These are phyloP conservation scores for Scaptomyza graminum DNA, from an alignment of 1,140 invertebrate genomes.

Conservation along the genomic window DNA sequence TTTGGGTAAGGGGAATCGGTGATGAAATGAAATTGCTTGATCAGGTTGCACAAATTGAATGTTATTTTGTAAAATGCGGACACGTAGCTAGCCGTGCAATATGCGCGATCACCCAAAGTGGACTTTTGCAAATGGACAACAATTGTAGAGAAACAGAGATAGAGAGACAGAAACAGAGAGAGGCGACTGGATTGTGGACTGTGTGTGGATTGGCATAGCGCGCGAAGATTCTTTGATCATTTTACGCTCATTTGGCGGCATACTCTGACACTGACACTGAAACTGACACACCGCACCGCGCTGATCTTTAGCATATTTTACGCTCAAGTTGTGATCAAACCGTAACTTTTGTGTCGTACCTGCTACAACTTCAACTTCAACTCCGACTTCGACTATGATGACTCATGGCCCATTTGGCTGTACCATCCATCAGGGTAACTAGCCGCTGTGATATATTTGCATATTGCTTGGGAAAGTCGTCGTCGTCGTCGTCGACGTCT, in stretches of 20 bases:
- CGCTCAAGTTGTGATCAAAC: constrained; percentile 81
- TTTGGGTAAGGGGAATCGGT: constrained; percentile 2
- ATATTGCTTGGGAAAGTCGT: constrained; percentile 76
- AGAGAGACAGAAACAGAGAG: not conserved
- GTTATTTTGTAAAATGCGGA: constrained; percentile 80
- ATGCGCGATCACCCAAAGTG: constrained; percentile 40
- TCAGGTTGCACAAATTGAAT: constrained; percentile 83
- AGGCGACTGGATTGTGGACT: constrained; percentile 1
- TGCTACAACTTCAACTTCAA: constrained; percentile 38
- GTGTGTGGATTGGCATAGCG: constrained; percentile 57
- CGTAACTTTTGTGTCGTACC: constrained; percentile 78
- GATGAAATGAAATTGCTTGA: constrained; percentile 66
- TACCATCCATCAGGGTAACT: constrained; percentile 76
- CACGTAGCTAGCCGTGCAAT: constrained; percentile 73
- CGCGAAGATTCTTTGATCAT: constrained; percentile 83
- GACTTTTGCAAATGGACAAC: not conserved
- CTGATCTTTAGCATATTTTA: constrained; percentile 82
- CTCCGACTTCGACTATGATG: constrained; percentile 41
- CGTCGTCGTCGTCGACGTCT: not conserved
- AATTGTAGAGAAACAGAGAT: not conserved
- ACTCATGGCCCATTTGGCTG: constrained; percentile 71
- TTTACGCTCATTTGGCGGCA: constrained; percentile 75
- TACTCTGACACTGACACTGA: constrained; percentile 42
- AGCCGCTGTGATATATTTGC: constrained; percentile 76
- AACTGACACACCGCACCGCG: constrained; percentile 45